These are phyloP conservation scores for Hippoglossus stenolepis DNA, from an alignment of 2,113 vertebrate species.

Conservation along the genomic window DNA sequence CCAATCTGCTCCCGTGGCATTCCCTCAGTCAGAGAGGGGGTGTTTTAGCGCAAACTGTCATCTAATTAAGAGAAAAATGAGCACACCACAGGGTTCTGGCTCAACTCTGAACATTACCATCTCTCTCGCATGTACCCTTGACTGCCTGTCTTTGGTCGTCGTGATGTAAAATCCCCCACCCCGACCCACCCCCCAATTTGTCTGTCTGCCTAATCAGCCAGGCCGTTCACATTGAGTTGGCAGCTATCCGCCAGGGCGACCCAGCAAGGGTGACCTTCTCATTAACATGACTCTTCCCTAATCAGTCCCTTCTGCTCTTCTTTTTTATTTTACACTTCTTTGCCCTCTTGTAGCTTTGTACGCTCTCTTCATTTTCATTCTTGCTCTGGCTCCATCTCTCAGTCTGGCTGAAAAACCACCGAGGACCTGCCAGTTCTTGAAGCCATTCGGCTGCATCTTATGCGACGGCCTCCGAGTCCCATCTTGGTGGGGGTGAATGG, in stretches of 20 bases:
- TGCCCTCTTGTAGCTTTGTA: constrained; percentile 8
- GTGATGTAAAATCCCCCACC: constrained; percentile 21
- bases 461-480: constrained; percentile 63
- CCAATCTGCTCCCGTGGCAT: constrained; percentile 36
- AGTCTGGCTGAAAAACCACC: constrained; percentile 58
- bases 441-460: constrained; percentile 69
- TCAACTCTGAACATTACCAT: constrained; percentile 57
- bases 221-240: constrained; percentile 56
- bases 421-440: constrained; percentile 69
- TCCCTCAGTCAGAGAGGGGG: constrained; percentile 29
- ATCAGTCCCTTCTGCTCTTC: constrained; percentile 39
- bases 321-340: constrained; percentile 38
- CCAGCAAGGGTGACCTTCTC: constrained; percentile 50
- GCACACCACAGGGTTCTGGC: constrained; percentile 41
- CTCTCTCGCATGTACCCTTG: constrained; percentile 54
- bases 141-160: constrained; percentile 36
- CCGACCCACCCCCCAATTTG: constrained; percentile 40
- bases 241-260: constrained; percentile 55
- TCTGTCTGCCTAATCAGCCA: constrained; percentile 70
- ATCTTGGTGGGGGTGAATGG: constrained; percentile 62
- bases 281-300: constrained; percentile 54
- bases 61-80: constrained; percentile 67
- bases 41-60: constrained; percentile 46
- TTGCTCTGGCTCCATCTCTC: constrained; percentile 60
- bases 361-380: constrained; percentile 55